Evolutionary conservation across 37 sponge, comb jelly and placozoan species (phyloP).

Genomic region (Bolinopsis microptera): DNA sequence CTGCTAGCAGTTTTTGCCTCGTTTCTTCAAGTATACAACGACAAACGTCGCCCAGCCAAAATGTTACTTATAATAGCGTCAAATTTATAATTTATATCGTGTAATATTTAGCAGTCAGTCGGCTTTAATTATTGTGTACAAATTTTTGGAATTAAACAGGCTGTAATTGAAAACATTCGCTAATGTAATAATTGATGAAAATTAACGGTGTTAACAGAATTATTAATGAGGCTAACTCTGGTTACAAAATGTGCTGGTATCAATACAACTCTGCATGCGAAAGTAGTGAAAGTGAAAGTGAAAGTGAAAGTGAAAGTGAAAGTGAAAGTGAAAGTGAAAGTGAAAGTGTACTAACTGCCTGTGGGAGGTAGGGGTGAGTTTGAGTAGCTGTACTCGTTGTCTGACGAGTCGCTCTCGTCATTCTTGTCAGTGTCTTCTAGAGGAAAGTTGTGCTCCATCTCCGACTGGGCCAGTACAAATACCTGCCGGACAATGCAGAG

Average conservation of each 20-base stretch:
- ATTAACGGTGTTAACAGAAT: no score
- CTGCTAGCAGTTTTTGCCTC: background rate
- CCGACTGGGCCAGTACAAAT: constrained; percentile 44
- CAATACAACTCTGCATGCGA: no score
- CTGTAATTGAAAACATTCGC: no score
- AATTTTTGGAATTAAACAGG: no score
- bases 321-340: background rate
- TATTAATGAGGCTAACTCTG: no score
- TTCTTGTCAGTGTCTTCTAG: constrained; percentile 2
- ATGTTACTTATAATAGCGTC: no score
- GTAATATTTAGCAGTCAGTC: no score
- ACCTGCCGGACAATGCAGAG: background rate
- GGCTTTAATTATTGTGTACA: no score
- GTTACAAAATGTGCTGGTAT: no score
- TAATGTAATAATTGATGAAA: no score
- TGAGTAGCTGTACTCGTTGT: constrained; percentile 37
- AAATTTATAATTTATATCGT: no score
- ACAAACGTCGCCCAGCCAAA: background rate
- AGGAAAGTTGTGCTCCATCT: constrained; percentile 55
- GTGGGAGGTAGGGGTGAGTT: background rate
- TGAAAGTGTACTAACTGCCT: background rate
- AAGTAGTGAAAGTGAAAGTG: background rate
- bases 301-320: background rate
- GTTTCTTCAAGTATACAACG: background rate
- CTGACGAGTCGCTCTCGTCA: constrained; percentile 27